Conservation (phyloP, 1,140 invertebrate species). For the Oryctes rhinoceros region DNA sequence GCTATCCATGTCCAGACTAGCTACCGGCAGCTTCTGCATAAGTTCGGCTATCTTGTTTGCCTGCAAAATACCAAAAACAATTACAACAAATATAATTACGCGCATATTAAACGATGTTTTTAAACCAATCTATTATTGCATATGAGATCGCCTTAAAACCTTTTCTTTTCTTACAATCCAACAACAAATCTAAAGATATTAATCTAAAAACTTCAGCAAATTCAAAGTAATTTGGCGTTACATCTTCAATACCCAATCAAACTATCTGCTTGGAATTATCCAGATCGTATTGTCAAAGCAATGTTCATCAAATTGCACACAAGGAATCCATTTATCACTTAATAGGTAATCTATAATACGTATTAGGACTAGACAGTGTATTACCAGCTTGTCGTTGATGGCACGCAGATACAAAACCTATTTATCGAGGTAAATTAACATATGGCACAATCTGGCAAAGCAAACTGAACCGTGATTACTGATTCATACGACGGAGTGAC, state of each 20-base stretch:
- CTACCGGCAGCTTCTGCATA: slow-evolving; percentile 20
- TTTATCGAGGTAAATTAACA: background rate
- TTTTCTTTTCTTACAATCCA: too few relatives aligned
- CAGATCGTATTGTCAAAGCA: background rate
- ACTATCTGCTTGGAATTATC: too few relatives aligned
- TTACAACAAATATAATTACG: background rate
- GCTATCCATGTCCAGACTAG: slow-evolving; percentile 13
- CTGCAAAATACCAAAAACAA: background rate
- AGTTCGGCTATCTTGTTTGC: slow-evolving; percentile 36
- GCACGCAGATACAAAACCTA: background rate
- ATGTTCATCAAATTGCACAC: background rate
- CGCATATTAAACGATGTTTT: too few relatives aligned
- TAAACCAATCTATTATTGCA: background rate
- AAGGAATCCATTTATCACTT: background rate
- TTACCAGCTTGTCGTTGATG: background rate
- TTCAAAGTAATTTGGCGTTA: too few relatives aligned
- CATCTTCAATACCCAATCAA: too few relatives aligned
- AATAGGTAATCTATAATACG: background rate
- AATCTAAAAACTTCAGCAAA: too few relatives aligned
- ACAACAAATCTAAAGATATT: too few relatives aligned
- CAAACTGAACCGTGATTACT: slow-evolving; percentile 4
- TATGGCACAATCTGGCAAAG: slow-evolving; percentile 18
- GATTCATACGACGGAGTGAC: background rate
- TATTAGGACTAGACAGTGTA: background rate
- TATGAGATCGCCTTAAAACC: too few relatives aligned